Base-by-base conservation (phyloP, 2,888 invertebrate species). In the Trypoxylon attenuatum region DNA sequence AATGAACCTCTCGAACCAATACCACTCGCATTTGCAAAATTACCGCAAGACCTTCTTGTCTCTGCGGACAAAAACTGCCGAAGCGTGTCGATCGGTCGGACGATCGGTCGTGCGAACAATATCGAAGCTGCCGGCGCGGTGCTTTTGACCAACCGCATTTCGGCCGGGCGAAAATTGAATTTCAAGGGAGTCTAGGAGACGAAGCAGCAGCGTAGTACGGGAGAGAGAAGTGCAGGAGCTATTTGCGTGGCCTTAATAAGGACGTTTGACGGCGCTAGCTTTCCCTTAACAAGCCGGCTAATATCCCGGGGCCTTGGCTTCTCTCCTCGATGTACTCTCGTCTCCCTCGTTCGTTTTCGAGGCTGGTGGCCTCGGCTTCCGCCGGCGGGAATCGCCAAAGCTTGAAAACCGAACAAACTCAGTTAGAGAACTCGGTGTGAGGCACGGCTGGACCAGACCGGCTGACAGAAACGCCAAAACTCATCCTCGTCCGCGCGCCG, bases 341-440 rank as follows among this genome's bases (percentile, higher is more conserved):
- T 18, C 38, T 23, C 43, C 49, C 47, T 51, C 23, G 47, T 38
- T 50, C 41, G 6, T 42, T 57, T 46, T 45, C 57, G n/a, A n/a
- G n/a, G 18, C 45, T 19, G 18, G n/a, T 46, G 38, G 47, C 43
- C 22, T 55, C 56, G 29, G 59, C 68, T 64, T 64, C 61, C 61
- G 58, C 62, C 69, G 73, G 54, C 69, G 71, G 68, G 76, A 82
- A 80, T 76, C 79, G 78, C 77, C 76, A 81, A 83, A 81, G 82
- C 82, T 83, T 82, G 83, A 84, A 83, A 84, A 84, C 76, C 83
- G 82, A 84, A 84, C 80, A 84, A 85, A 84, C 82, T 84, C 78
- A 80, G 82, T 85, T 84, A 84, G 78, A 78, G 78, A 82, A 82
- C 81, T 81, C 63, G 72, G 72, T 57, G 59, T 41, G 72, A 74